Base-by-base conservation (phyloP, 2,888 invertebrate species). In the Xestia c-nigrum region DNA sequence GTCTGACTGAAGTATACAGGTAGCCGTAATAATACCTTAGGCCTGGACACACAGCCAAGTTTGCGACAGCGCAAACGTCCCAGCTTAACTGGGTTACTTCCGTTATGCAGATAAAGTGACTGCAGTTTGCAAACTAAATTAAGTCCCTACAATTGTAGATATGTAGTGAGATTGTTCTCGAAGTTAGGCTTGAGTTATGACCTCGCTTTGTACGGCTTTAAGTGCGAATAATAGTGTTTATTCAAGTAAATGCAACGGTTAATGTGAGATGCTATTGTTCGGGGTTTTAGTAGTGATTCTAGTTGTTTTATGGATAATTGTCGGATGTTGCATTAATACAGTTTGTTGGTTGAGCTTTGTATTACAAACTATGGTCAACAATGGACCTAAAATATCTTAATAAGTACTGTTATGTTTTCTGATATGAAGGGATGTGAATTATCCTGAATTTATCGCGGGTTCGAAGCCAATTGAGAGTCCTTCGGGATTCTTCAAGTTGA, bases 81-180 rank as follows among this genome's bases (percentile, higher is more conserved):
- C 57, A 87, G 91, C 89, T 91, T 90, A 90, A 89, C 89, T 82
- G 82, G 80, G 76, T 85, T 84, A 84, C 85, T 87, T 88, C 88
- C 78, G 83, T 88, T 90, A 90, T 92, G 91, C 91, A 93, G 90
- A 92, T 92, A 91, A 87, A 85, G 76, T 73, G 79, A 74, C 83
- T 90, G 91, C 89, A 93, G 89, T 90, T 90, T 81, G 61, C 85
- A 88, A 88, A 87, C 89, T 90, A 91, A 93, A 93, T 93, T 92
- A 91, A 91, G 88, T 90, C 85, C 87, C 68, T 71, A 71, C 78
- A 80, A 84, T 87, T 81, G 82, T 85, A 81, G 81, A 81, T 85
- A 81, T 76, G 76, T 80, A 79, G 78, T 46, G 57, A 87, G 82
- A 86, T 83, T 80, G 85, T 83, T 85, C 81, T 73, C 57, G 74